These are phyloP conservation scores for Prionailurus bengalensis DNA, from an alignment of 2,113 vertebrate species.

Conservation along the genomic window DNA sequence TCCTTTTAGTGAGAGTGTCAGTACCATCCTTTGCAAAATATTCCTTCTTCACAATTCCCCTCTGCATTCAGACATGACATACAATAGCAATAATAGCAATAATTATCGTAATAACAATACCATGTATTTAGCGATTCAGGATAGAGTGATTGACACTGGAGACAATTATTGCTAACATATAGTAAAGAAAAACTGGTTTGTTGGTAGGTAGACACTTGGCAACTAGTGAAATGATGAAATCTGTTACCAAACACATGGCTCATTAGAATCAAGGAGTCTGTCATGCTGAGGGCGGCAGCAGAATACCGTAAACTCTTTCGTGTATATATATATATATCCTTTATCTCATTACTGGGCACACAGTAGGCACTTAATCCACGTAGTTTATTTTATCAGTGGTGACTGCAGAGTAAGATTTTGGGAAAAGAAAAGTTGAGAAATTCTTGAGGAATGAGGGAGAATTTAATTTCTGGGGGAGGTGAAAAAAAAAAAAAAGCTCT, in stretches of 20 bases:
- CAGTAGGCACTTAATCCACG: neutral
- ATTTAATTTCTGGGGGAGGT: neutral
- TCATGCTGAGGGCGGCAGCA: neutral
- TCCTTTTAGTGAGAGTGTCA: constrained; percentile 77
- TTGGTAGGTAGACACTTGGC: constrained; percentile 71
- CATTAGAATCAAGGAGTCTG: constrained; percentile 17
- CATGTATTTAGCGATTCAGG: constrained; percentile 74
- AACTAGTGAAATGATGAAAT: constrained; percentile 71
- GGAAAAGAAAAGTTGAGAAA: neutral
- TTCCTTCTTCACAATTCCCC: constrained; percentile 73
- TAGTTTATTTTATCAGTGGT: neutral
- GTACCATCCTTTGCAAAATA: constrained; percentile 79
- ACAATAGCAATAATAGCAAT: constrained; percentile 78
- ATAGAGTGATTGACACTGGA: constrained; percentile 74
- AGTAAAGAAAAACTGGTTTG: constrained; percentile 82
- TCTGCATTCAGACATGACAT: constrained; percentile 77
- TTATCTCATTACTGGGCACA: neutral
- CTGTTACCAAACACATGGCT: constrained; percentile 68
- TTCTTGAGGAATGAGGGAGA: neutral
- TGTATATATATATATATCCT: neutral
- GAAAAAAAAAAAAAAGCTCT: neutral
- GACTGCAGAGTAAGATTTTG: neutral
- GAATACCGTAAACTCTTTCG: neutral
- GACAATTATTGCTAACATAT: constrained; percentile 65
- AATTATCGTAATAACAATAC: constrained; percentile 81